Conservation (phyloP, 2,888 invertebrate species). For the Caradrina clavipalpis region DNA sequence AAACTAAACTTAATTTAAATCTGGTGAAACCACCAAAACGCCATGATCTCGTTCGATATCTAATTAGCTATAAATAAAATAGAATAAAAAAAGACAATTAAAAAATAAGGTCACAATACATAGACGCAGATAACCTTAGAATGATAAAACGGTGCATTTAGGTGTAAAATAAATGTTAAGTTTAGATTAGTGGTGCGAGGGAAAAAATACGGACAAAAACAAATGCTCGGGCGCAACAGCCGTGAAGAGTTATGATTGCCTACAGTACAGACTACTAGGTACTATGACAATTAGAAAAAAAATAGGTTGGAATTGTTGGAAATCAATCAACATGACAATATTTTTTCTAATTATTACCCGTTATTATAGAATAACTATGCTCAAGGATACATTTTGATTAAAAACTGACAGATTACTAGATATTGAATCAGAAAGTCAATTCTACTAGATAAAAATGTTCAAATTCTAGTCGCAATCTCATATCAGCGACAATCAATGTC, state of each 20-base stretch:
- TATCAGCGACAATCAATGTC: too few species aligned
- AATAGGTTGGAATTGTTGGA: not conserved
- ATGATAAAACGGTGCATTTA: constrained; percentile 74
- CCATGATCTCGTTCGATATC: constrained; percentile 65
- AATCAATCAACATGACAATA: constrained; percentile 1
- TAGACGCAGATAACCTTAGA: constrained; percentile 68
- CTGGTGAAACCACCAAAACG: constrained; percentile 43
- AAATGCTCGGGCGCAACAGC: constrained; percentile 53
- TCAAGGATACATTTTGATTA: not conserved
- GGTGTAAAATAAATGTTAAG: constrained; percentile 75
- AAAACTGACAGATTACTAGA: not conserved
- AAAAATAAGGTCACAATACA: constrained; percentile 74
- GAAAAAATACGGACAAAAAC: constrained; percentile 59
- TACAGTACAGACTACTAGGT: constrained; percentile 37
- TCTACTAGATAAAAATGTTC: too few species aligned
- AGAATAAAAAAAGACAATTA: constrained; percentile 69
- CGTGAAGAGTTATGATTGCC: constrained; percentile 56
- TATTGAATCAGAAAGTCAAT: too few species aligned
- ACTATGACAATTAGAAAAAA: constrained; percentile 19
- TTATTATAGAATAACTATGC: constrained; percentile 1
- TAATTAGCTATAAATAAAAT: constrained; percentile 58
- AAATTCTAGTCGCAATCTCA: too few species aligned
- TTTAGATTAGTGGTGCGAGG: constrained; percentile 60
- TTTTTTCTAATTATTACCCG: constrained; percentile 7
- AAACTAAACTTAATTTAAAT: constrained; percentile 39